Evolutionary conservation across 1,140 invertebrate genomes (phyloP), one percentile per base, ranked within the genome.

Genomic region (Gryllus bimaculatus): DNA sequence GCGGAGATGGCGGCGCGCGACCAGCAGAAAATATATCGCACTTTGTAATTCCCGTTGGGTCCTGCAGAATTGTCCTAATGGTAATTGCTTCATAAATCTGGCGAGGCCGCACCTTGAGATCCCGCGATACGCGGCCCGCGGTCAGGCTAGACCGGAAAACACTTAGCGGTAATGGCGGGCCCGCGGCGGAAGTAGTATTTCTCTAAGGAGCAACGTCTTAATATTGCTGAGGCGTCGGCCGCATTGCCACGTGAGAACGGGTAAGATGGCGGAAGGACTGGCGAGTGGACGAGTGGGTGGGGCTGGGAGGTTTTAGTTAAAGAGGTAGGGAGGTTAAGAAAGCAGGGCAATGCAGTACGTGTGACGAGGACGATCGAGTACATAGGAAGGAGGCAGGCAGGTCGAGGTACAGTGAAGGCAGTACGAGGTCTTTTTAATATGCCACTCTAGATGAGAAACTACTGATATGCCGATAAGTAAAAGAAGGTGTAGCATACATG

Each of bases 31-130:
- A 66, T 66, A 66, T 66, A 66, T 66, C 54, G 54, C 54, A 66
- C 54, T 66, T 66, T 66, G 54, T 66, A 66, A 66, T 66, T 66
- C 54, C 54, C 54, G 18, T 66, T 18, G 18, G 54, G 54, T 66
- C 18, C 54, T 66, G 54, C 54, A 66, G 54, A 66, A 66, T 66
- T 66, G 54, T 66, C 54, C 54, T 66, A 66, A 66, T 66, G 54
- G 54, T 66, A 66, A 66, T 66, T 66, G 54, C 54, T 66, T 66
- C 54, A 66, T 66, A 66, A 66, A 66, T 66, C 54, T 66, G 54
- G 54, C 18, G 26, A 39, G 18, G 54, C 54, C 18, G 54, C 54
- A 66, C 54, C 54, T 66, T 66, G 54, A 66, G 54, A 66, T 66
- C 18, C 18, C 54, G 54, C 54, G 54, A 66, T 66, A 66, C 54